Conservation (phyloP, 2,888 invertebrate genomes). For the Cheilosia grossa region DNA sequence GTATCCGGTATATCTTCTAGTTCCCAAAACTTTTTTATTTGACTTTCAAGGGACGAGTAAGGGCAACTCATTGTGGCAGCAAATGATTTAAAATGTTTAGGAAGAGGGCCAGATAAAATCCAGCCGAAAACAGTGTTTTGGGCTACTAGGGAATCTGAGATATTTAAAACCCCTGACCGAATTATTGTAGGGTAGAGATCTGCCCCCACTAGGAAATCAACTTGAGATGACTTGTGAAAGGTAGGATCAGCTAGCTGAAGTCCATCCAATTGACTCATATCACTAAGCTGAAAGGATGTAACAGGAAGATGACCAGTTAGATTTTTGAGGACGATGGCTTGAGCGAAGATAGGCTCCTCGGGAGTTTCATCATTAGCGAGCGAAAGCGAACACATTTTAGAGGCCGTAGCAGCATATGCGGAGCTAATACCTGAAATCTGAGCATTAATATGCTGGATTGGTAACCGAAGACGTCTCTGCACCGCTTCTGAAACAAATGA, state of each 20-base stretch:
- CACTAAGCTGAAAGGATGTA: too few species aligned
- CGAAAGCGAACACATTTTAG: neutral
- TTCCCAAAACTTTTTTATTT: neutral
- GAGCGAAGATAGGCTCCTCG: neutral
- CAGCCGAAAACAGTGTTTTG: conserved; percentile 20
- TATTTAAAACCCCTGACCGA: conserved; percentile 1
- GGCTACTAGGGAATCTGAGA: conserved; percentile 2
- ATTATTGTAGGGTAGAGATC: conserved; percentile 17
- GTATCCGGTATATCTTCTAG: neutral
- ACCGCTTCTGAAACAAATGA: too few species aligned
- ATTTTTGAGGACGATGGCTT: neutral
- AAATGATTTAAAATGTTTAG: too few species aligned
- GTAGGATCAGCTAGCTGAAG: neutral
- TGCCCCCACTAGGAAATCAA: conserved; percentile 6
- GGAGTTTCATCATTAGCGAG: neutral
- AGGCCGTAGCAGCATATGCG: neutral
- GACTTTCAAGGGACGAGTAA: too few species aligned
- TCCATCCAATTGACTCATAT: neutral
- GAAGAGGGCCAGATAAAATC: conserved; percentile 15
- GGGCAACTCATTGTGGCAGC: too few species aligned
- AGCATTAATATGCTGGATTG: too few species aligned
- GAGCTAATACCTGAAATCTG: too few species aligned
- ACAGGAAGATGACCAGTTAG: neutral
- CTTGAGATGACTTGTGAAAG: neutral
- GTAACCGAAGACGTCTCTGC: too few species aligned